phyloP scores from a whole-genome alignment of 1,140 invertebrate genomes.

The Notospermus geniculatus region DNA sequence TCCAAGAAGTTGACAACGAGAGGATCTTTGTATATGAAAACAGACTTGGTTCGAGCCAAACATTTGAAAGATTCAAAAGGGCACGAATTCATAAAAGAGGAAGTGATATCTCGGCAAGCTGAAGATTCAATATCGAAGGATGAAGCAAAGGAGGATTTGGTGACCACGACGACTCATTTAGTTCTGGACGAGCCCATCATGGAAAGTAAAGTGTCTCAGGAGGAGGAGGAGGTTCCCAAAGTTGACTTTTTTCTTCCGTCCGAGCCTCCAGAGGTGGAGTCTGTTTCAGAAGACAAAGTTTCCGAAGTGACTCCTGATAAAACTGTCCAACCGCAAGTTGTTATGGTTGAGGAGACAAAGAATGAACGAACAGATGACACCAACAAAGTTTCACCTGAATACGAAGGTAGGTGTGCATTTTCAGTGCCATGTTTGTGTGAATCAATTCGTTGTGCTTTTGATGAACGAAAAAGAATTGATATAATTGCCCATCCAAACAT shows the following conservation, averaged over 20 bases:
- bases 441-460: too few relatives aligned
- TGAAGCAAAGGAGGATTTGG: constrained; percentile 38
- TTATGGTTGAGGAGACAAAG: too few relatives aligned
- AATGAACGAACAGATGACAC: too few relatives aligned
- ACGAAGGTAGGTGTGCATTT: too few relatives aligned
- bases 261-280: too few relatives aligned
- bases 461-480: background rate
- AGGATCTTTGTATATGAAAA: constrained; percentile 41
- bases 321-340: background rate
- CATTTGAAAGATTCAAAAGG: constrained; percentile 31
- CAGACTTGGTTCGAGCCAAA: constrained; percentile 29
- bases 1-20: constrained; percentile 36
- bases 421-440: too few relatives aligned
- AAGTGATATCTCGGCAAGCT: constrained; percentile 32
- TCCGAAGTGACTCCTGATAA: too few relatives aligned
- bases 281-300: background rate
- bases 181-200: background rate
- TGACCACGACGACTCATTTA: constrained; percentile 22
- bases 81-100: constrained; percentile 35
- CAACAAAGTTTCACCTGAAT: too few relatives aligned
- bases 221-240: background rate
- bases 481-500: too few relatives aligned
- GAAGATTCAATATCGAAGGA: constrained; percentile 38
- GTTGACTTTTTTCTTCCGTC: constrained; percentile 23
- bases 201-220: background rate